These are phyloP conservation scores for Chironomus tepperi DNA, from an alignment of 1,140 invertebrate species.

Conservation along the genomic window DNA sequence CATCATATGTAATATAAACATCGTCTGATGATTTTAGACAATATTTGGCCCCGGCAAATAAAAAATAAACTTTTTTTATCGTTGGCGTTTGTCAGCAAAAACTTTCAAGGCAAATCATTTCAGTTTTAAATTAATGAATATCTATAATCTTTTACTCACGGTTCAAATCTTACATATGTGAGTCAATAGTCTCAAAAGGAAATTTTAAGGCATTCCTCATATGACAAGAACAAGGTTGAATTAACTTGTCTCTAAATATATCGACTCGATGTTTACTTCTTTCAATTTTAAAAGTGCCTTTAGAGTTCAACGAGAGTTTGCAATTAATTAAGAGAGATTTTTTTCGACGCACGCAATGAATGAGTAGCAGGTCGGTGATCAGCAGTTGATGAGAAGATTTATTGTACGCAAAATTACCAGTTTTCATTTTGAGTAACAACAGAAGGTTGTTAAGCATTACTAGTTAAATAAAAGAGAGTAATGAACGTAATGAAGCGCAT, in stretches of 20 bases:
- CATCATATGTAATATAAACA: too few species aligned
- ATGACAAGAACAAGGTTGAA: not conserved
- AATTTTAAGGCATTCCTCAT: not conserved
- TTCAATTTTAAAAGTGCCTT: not conserved
- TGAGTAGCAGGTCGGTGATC: not conserved
- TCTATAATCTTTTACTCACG: too few species aligned
- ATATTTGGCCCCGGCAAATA: too few species aligned
- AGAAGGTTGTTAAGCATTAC: not conserved
- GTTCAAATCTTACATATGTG: too few species aligned
- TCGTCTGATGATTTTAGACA: too few species aligned
- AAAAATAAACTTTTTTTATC: not conserved
- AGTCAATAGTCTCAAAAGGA: too few species aligned
- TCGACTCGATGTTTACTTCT: not conserved
- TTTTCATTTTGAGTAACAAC: not conserved
- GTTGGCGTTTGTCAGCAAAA: not conserved
- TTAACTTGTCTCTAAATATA: not conserved
- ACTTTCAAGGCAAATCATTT: too few species aligned
- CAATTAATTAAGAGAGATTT: slow-evolving; percentile 5
- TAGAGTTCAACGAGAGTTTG: not conserved
- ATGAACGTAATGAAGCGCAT: slow-evolving; percentile 12
- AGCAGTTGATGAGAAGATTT: not conserved
- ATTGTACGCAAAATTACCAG: not conserved
- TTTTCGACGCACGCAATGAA: not conserved
- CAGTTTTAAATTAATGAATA: too few species aligned
- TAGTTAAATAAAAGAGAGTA: not conserved